These are phyloP conservation scores for Xanthorhoe designata DNA, from an alignment of 2,888 invertebrate genomes.

Conservation along the genomic window DNA sequence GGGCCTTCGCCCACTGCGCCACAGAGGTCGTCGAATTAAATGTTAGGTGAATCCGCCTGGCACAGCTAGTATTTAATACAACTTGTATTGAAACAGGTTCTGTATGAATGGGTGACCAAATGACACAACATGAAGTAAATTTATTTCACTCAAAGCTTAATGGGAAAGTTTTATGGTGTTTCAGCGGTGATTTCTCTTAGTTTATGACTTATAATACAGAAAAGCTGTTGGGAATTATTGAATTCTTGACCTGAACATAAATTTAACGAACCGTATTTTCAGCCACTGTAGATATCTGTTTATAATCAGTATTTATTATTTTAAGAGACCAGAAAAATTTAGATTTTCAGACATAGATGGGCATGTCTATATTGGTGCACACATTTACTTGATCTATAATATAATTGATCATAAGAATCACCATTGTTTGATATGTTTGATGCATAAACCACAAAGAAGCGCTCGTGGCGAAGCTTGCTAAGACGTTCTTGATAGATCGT, in stretches of 20 bases:
- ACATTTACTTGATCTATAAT: too few species aligned
- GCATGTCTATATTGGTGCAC: too few species aligned
- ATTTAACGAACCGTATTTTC: background rate
- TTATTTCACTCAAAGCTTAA: constrained; percentile 22
- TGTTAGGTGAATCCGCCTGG: too few species aligned
- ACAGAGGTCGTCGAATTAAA: too few species aligned
- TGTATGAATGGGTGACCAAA: constrained; percentile 26
- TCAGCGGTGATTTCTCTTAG: constrained; percentile 3
- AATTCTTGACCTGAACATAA: background rate
- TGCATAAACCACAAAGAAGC: too few species aligned
- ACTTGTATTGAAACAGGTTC: constrained; percentile 13
- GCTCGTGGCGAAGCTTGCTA: too few species aligned
- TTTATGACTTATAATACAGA: background rate
- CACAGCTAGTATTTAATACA: constrained; percentile 4
- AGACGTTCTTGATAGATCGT: too few species aligned
- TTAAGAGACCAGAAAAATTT: too few species aligned
- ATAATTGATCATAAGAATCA: too few species aligned
- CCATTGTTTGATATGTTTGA: too few species aligned
- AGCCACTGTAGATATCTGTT: background rate
- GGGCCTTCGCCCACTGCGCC: too few species aligned
- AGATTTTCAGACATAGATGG: too few species aligned
- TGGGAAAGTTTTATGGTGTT: constrained; percentile 26
- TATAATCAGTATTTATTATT: background rate
- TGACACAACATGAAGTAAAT: constrained; percentile 6
- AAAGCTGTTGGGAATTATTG: background rate